phyloP scores from a whole-genome alignment of 2,888 invertebrate genomes.

The Parapristionchus giblindavisi region DNA sequence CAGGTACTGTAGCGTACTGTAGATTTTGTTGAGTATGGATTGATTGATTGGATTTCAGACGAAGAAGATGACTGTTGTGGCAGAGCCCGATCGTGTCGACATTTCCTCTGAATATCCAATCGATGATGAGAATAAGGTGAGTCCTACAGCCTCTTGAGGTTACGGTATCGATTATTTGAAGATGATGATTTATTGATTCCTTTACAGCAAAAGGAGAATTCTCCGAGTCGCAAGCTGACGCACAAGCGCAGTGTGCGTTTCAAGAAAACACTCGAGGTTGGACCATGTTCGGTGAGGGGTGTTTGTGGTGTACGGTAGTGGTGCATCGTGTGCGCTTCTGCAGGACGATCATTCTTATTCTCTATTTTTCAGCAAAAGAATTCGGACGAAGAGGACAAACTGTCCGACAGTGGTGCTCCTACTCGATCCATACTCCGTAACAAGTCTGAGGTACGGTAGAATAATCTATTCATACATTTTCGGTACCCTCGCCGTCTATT shows the following conservation, averaged over 20 bases:
- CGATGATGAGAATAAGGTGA: conserved; percentile 28
- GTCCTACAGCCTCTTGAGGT: no score
- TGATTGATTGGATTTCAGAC: neutral
- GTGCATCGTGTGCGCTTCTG: neutral
- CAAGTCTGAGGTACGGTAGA: conserved; percentile 34
- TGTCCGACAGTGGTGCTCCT: neutral
- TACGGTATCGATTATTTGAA: neutral
- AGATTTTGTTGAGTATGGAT: neutral
- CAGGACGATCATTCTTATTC: neutral
- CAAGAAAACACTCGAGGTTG: conserved; percentile 38
- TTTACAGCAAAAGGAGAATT: conserved; percentile 19
- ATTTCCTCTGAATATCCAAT: conserved; percentile 14
- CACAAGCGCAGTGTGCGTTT: conserved; percentile 37
- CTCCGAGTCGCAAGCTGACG: conserved; percentile 25
- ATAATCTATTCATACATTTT: no score
- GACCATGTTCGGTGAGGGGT: conserved; percentile 26
- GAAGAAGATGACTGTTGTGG: conserved; percentile 21
- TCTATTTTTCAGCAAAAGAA: neutral
- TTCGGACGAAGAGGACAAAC: neutral
- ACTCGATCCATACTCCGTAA: conserved; percentile 33
- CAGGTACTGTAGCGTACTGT: neutral
- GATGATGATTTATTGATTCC: no score
- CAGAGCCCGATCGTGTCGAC: conserved; percentile 27
- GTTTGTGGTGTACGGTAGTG: neutral
- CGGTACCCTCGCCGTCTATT: no score